phyloP scores from a whole-genome alignment of 2,888 invertebrate species.

The Drosophila atripex region DNA sequence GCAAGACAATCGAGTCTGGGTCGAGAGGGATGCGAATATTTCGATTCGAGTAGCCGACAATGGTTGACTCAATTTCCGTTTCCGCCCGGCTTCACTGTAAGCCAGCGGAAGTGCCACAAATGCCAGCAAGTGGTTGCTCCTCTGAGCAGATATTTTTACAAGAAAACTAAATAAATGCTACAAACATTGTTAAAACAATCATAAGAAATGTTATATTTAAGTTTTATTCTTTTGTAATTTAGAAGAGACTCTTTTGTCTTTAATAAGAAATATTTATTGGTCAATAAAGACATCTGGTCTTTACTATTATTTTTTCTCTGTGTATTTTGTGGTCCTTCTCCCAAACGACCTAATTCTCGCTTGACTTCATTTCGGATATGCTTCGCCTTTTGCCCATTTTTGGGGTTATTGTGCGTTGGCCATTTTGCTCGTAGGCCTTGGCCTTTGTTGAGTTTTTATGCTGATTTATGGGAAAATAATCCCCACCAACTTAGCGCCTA shows the following conservation, averaged over 20 bases:
- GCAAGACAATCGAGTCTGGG: slow-evolving; percentile 2
- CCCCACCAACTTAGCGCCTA: slow-evolving; percentile 65
- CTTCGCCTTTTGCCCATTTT: slow-evolving; percentile 27
- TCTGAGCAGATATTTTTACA: slow-evolving; percentile 9
- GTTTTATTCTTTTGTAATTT: not conserved
- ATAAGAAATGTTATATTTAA: not conserved
- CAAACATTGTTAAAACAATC: not conserved
- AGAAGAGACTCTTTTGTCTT: not conserved
- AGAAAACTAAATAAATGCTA: not conserved
- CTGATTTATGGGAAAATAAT: slow-evolving; percentile 76
- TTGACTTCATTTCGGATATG: slow-evolving; percentile 66
- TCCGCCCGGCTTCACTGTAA: slow-evolving; percentile 43
- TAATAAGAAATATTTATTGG: not conserved
- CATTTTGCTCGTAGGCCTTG: slow-evolving; percentile 17
- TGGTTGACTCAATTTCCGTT: slow-evolving; percentile 68
- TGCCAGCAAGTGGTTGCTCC: slow-evolving; percentile 50
- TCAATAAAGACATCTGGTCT: not conserved
- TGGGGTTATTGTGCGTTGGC: slow-evolving; percentile 27
- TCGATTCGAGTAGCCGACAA: slow-evolving; percentile 22
- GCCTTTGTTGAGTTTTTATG: slow-evolving; percentile 69
- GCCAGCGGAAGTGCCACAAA: slow-evolving; percentile 46
- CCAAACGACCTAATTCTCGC: slow-evolving; percentile 62
- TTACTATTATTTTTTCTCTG: not conserved
- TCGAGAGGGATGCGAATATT: not conserved
- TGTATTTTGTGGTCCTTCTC: not conserved